phyloP scores from a whole-genome alignment of 2,888 invertebrate genomes.

The Acleris holmiana region DNA sequence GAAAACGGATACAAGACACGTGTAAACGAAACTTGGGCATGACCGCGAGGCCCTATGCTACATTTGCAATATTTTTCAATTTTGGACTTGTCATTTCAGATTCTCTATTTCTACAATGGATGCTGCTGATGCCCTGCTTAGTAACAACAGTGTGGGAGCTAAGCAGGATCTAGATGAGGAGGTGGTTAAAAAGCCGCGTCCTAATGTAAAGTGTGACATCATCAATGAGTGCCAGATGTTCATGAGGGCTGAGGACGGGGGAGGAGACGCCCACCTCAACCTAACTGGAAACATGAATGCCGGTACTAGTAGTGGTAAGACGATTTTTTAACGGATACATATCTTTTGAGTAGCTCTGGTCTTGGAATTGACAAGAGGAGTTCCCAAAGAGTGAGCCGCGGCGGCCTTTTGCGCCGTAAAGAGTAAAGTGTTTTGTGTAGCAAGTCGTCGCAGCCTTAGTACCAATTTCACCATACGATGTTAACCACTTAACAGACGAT shows the following conservation, averaged over 20 bases:
- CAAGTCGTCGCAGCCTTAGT: too few relatives aligned
- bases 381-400: too few relatives aligned
- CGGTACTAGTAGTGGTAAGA: slow-evolving; percentile 50
- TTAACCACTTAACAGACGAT: too few relatives aligned
- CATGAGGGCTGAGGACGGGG: slow-evolving; percentile 73
- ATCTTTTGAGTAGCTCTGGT: too few relatives aligned
- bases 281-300: slow-evolving; percentile 50
- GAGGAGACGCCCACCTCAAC: slow-evolving; percentile 67
- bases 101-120: slow-evolving; percentile 56
- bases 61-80: background rate
- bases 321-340: background rate
- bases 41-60: too few relatives aligned
- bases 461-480: too few relatives aligned
- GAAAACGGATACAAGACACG: too few relatives aligned
- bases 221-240: slow-evolving; percentile 77
- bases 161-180: slow-evolving; percentile 52
- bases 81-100: slow-evolving; percentile 2
- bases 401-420: too few relatives aligned
- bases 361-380: too few relatives aligned
- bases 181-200: slow-evolving; percentile 50
- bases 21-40: too few relatives aligned
- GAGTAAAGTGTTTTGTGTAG: too few relatives aligned
- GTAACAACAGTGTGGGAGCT: slow-evolving; percentile 47
- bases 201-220: slow-evolving; percentile 66
- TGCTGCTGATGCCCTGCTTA: slow-evolving; percentile 58